Evolutionary conservation across 2,797 vertebrate genomes (phyloP).

Genomic region (Pseudopleuronectes americanus): DNA sequence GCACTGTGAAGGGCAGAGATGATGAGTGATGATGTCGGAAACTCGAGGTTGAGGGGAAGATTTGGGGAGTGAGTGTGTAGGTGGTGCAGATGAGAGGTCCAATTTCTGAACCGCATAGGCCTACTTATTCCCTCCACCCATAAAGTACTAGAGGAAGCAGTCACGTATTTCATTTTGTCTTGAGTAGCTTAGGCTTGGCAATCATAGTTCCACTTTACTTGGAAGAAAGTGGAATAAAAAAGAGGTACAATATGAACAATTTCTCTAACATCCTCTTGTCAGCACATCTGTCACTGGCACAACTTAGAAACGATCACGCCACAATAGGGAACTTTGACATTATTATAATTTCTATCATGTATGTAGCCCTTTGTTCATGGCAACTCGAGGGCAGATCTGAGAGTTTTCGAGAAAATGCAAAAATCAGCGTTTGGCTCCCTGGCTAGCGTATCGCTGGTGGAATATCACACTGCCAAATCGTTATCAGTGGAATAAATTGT

Average conservation of each 20-base stretch:
- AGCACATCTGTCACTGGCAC: constrained; percentile 58
- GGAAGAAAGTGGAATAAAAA: neutral
- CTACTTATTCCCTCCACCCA: constrained; percentile 17
- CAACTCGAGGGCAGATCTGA: constrained; percentile 49
- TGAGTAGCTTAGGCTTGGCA: constrained; percentile 15
- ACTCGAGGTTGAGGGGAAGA: constrained; percentile 13
- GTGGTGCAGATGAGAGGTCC: constrained; percentile 9
- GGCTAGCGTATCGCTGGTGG: constrained; percentile 4
- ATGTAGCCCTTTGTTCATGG: constrained; percentile 40
- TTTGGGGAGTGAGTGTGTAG: neutral
- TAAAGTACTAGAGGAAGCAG: constrained; percentile 3
- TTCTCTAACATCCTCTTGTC: constrained; percentile 57
- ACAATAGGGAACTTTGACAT: constrained; percentile 45
- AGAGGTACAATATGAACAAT: constrained; percentile 20
- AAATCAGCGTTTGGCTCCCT: no score
- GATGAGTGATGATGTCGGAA: constrained; percentile 14
- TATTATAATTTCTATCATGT: constrained; percentile 73
- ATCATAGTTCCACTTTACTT: constrained; percentile 32
- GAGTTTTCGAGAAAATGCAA: constrained; percentile 42
- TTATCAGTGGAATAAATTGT: constrained; percentile 58
- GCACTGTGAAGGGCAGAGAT: constrained; percentile 42
- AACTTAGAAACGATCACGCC: constrained; percentile 52
- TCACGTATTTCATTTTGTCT: constrained; percentile 39
- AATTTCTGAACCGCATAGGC: constrained; percentile 16
- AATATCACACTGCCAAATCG: constrained; percentile 51